phyloP scores from a whole-genome alignment of 2,797 vertebrate species.

The Artibeus jamaicensis region DNA sequence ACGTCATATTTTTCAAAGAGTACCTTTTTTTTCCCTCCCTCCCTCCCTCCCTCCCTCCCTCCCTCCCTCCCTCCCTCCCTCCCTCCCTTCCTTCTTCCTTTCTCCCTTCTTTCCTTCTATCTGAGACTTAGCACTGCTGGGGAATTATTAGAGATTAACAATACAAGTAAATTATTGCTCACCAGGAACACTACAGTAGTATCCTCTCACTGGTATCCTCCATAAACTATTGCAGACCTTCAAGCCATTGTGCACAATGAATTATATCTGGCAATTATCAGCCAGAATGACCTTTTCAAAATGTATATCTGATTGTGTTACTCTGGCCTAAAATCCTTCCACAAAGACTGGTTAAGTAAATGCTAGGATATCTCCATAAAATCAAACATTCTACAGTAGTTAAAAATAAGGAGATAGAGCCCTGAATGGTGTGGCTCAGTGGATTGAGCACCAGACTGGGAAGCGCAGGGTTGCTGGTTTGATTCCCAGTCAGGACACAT shows the following conservation, averaged over 20 bases:
- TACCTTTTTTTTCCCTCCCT: neutral
- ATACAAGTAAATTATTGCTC: neutral
- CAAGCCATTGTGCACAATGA: neutral
- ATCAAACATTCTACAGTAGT: neutral
- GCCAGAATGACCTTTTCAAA: neutral
- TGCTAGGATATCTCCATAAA: neutral
- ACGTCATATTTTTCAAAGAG: neutral
- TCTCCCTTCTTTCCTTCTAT: neutral
- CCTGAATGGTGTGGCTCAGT: too few relatives aligned
- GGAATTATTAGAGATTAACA: neutral
- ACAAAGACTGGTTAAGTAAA: neutral
- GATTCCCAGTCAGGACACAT: too few relatives aligned
- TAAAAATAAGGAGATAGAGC: neutral
- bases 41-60: neutral
- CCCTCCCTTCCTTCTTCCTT: neutral
- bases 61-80: neutral
- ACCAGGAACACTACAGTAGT: neutral
- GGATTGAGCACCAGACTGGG: too few relatives aligned
- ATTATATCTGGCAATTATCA: neutral
- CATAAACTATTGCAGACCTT: neutral
- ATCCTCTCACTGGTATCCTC: neutral
- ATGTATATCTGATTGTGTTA: neutral
- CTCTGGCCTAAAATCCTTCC: neutral
- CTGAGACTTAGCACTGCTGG: neutral
- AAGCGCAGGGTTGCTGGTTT: too few relatives aligned